These are phyloP conservation scores for Adineta ricciae DNA, from an alignment of 2,888 invertebrate genomes.

Conservation along the genomic window DNA sequence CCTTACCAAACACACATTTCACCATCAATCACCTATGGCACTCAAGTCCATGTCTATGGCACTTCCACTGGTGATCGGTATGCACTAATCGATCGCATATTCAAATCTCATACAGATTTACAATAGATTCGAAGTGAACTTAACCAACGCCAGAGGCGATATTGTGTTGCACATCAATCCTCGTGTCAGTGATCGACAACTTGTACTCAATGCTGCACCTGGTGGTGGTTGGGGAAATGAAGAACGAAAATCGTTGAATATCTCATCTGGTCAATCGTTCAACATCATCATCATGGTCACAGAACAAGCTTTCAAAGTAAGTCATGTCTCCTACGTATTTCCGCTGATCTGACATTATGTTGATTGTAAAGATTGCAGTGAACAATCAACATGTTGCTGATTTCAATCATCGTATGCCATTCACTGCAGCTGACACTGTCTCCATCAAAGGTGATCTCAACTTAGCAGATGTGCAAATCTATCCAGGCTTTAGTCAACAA, in stretches of 20 bases:
- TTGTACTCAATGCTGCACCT: not conserved
- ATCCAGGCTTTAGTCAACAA: not conserved
- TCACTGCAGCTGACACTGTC: not conserved
- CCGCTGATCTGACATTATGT: too few species aligned
- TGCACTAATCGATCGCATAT: not conserved
- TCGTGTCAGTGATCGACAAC: not conserved
- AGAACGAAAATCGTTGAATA: not conserved
- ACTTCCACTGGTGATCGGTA: not conserved
- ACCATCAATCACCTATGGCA: not conserved
- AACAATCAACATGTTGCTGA: conserved; percentile 6
- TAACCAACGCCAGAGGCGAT: not conserved
- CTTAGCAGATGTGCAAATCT: not conserved
- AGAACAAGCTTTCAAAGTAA: not conserved
- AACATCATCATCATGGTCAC: not conserved
- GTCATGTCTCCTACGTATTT: too few species aligned
- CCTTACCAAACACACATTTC: not conserved
- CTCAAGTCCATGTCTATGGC: conserved; percentile 10
- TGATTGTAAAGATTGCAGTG: not conserved
- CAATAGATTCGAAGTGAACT: not conserved
- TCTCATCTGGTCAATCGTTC: not conserved
- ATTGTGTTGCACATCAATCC: not conserved
- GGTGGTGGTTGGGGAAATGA: not conserved
- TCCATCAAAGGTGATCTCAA: not conserved
- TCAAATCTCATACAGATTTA: not conserved
- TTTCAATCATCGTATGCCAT: not conserved